Evolutionary conservation across 2,888 invertebrate genomes (phyloP), one percentile per base, ranked within the genome.

Genomic region (Pyrochroa serraticornis): DNA sequence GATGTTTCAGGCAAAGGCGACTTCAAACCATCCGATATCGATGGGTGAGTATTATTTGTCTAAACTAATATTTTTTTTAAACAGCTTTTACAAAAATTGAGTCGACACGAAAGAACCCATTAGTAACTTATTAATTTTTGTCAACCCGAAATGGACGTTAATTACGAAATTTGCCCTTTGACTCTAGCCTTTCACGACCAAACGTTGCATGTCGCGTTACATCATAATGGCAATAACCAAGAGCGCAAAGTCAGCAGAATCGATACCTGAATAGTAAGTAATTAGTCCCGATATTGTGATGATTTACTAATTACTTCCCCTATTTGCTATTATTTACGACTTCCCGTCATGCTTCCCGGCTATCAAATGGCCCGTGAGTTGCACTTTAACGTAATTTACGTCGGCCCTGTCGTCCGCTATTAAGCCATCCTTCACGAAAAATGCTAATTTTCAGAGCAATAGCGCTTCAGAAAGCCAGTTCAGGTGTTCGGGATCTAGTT

Each of bases 11-110:
- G 90, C 77, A 88, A 89, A 82, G 89, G 89, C 68, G 90, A 90
- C 79, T 91, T 90, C 83, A 90, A 90, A 83, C 90, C 91, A 80
- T 87, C 90, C 74, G 91, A 91, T 80, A 84, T 91, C 80, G 90
- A 91, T 82, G 90, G 90, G 91, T 92, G 81, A 88, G 87, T 80
- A 63, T 31, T n/a, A n/a, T 22, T 22, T 22, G 22, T 2, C 22
- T 3, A 5, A 22, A 5, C 5, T 5, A 22, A 22, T n/a, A n/a
- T n/a, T n/a, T 22, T 22, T 22, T 22, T 22, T 22, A 3, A 22
- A 22, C 22, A 3, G 22, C 22, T 2, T 35, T 2, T 6, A 3
- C 2, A 10, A 35, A 35, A 35, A n/a, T 2, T 6, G n/a, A 35
- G 35, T 3, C 9, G 35, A 35, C 35, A 10, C 3, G 35, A 35